These are phyloP conservation scores for Sceloporus undulatus DNA, from an alignment of 2,113 vertebrate species.

Conservation along the genomic window DNA sequence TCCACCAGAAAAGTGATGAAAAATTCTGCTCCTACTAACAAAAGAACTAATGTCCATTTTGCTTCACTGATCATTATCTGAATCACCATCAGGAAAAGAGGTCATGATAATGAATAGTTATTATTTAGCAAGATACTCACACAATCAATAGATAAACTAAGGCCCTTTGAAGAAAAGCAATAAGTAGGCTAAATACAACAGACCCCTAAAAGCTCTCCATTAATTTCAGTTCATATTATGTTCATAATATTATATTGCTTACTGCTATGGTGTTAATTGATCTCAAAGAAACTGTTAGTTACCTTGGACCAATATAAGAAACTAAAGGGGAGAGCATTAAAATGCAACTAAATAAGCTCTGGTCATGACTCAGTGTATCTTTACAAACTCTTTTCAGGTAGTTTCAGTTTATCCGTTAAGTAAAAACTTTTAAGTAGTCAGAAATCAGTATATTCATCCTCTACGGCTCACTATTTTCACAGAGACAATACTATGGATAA, in stretches of 20 bases:
- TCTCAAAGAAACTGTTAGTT: not conserved
- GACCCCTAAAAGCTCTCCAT: not conserved
- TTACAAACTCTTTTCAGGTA: not conserved
- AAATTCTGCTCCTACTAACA: conserved; percentile 10
- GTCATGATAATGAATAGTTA: not conserved
- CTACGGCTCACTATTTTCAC: not conserved
- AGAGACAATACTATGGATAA: not conserved
- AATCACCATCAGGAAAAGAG: not conserved
- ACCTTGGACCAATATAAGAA: not conserved
- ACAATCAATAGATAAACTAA: conserved; percentile 14
- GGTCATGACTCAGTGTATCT: not conserved
- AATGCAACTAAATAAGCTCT: not conserved
- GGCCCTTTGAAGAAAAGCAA: not conserved
- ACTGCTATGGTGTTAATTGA: not conserved
- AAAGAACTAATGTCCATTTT: conserved; percentile 1
- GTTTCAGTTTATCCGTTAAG: too few species aligned
- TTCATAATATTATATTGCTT: not conserved
- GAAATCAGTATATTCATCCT: not conserved
- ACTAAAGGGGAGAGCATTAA: not conserved
- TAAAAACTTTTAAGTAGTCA: not conserved
- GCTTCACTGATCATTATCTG: conserved; percentile 16
- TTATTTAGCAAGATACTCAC: conserved; percentile 9
- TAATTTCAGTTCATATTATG: not conserved
- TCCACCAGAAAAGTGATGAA: rapidly evolving
- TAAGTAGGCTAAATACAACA: not conserved